phyloP scores from a whole-genome alignment of 2,888 invertebrate species.

The Cheilosia pagana region DNA sequence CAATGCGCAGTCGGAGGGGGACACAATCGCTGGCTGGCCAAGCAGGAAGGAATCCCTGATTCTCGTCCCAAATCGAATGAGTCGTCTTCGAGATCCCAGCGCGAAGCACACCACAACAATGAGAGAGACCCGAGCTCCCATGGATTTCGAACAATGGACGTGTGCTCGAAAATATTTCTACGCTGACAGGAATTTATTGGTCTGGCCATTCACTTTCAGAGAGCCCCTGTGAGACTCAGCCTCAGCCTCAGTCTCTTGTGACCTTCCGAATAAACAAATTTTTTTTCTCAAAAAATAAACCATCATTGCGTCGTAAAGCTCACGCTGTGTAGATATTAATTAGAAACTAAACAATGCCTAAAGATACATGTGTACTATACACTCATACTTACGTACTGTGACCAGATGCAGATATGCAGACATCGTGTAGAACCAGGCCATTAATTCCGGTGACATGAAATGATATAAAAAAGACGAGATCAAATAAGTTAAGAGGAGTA shows the following conservation, averaged over 20 bases:
- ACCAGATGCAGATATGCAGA: slow-evolving; percentile 56
- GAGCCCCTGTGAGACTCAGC: slow-evolving; percentile 22
- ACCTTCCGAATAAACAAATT: slow-evolving; percentile 46
- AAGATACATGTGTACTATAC: slow-evolving; percentile 10
- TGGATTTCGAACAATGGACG: slow-evolving; percentile 76
- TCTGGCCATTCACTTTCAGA: slow-evolving; percentile 70
- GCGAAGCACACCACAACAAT: slow-evolving; percentile 31
- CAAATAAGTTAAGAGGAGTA: slow-evolving; percentile 52
- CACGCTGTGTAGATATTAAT: slow-evolving; percentile 55
- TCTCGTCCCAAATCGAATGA: slow-evolving; percentile 62
- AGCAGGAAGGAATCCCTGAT: slow-evolving; percentile 63
- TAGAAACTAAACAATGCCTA: slow-evolving; percentile 32
- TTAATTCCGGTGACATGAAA: slow-evolving; percentile 60
- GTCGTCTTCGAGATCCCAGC: slow-evolving; percentile 54
- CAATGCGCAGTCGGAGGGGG: slow-evolving; percentile 19
- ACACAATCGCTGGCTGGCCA: slow-evolving; percentile 23
- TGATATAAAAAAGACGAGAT: slow-evolving; percentile 23
- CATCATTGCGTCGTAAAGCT: slow-evolving; percentile 24
- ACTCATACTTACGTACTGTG: slow-evolving; percentile 51
- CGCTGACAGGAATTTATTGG: slow-evolving; percentile 77
- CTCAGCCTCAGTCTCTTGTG: slow-evolving; percentile 11
- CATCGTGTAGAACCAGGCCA: slow-evolving; percentile 48
- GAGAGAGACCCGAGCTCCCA: slow-evolving; percentile 57
- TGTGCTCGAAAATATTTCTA: slow-evolving; percentile 77
- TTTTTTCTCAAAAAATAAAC: slow-evolving; percentile 8